Conservation (phyloP, 2,113 vertebrate genomes). For the Macquaria ambigua region DNA sequence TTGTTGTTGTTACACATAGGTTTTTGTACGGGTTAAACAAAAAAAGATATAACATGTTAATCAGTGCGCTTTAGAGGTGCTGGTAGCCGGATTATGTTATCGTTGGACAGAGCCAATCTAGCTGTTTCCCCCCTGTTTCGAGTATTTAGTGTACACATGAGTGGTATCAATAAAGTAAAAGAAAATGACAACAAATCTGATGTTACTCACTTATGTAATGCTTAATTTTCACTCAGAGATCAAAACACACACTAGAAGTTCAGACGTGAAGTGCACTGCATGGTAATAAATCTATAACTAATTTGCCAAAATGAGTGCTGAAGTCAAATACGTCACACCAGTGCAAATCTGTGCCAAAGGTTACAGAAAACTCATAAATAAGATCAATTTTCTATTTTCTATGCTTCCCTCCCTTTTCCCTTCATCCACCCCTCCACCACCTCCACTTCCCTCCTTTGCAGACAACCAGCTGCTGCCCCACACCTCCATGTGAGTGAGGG, state of each 20-base stretch:
- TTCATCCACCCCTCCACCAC: conserved; percentile 19
- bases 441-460: conserved; percentile 45
- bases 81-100: too few species aligned
- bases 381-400: conserved; percentile 50
- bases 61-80: too few species aligned
- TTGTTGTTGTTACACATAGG: too few species aligned
- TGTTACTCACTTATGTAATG: not conserved
- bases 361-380: conserved; percentile 51
- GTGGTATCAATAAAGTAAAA: not conserved
- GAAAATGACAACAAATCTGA: not conserved
- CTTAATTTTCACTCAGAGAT: not conserved
- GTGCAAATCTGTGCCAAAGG: conserved; percentile 59
- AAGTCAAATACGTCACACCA: conserved; percentile 18
- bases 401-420: conserved; percentile 23
- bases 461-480: conserved; percentile 76
- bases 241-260: not conserved
- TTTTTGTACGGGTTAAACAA: too few species aligned
- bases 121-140: not conserved
- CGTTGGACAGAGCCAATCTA: too few species aligned
- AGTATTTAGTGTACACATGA: too few species aligned
- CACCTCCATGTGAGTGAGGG: conserved; percentile 61
- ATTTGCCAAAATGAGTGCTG: conserved; percentile 12
- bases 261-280: not conserved
- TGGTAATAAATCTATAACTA: conserved; percentile 39
- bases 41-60: too few species aligned